Evolutionary conservation across 1,140 invertebrate genomes (phyloP), one percentile per base, ranked within the genome.

Genomic region (Drosophila repletoides): DNA sequence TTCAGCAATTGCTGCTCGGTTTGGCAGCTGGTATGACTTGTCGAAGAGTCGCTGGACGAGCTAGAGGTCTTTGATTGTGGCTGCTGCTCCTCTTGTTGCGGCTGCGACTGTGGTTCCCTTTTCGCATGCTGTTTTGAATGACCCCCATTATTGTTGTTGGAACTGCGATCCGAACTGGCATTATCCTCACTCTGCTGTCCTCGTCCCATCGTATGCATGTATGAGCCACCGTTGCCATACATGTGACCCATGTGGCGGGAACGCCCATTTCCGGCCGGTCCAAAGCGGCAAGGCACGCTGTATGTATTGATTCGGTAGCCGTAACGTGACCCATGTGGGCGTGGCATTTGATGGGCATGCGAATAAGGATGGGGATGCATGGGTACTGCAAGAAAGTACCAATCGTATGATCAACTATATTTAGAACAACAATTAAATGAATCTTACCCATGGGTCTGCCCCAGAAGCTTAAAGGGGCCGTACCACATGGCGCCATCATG

Each of bases 361-460:
- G 49, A 21, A 29, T 58, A 38, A 12, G 40, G 26, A 31, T 53
- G 52, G 1, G 60, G 46, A 14, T 69, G 58, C 56, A 72, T 38
- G 1, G 53, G 40, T 6, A 74, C 36, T 29, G 33, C 0, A 12
- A 15, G 22, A 1, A 46, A 15, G 22, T 2, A 0, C 14, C 5
- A 15, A 12, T 5, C n/a, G 9, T 14, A 5, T 3, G 3, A 1
- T 4, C 4, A 17, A 10, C 21, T 9, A 1, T 0, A n/a, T n/a
- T n/a, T n/a, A n/a, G n/a, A n/a, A n/a, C n/a, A n/a, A n/a, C n/a
- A n/a, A n/a, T n/a, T n/a, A n/a, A n/a, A n/a, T n/a, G 1, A 4
- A 1, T 61, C 75, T 59, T 22, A 66, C 76, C 12, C 10, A 75
- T 17, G 9, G 71, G 60, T 15, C 60, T 49, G 36, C 40, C 49